A percentile compares a stretch with the other conserved stretches of the same genome.
phyloP scores from a whole-genome alignment of 2,888 invertebrate genomes.

The Acrobasis suavella region DNA sequence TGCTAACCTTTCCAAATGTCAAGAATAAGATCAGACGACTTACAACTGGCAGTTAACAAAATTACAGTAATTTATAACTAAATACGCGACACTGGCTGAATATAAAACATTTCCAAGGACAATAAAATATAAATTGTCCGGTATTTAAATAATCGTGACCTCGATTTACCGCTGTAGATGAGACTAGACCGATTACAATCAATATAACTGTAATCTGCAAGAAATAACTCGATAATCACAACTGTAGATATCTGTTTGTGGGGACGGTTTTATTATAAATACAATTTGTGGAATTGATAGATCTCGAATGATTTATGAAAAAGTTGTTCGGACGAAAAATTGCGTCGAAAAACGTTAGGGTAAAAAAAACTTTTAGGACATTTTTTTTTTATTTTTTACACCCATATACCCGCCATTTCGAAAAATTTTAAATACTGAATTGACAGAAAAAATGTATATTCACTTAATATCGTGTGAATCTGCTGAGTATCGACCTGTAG shows the following conservation, averaged over 20 bases:
- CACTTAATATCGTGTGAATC: too few species aligned
- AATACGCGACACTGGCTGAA: constrained; percentile 4
- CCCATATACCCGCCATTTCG: too few species aligned
- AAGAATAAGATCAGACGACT: not conserved
- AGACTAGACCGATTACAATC: constrained; percentile 7
- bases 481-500: too few species aligned
- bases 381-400: too few species aligned
- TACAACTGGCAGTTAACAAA: not conserved
- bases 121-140: not conserved
- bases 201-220: constrained; percentile 12
- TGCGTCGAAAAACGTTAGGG: too few species aligned
- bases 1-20: constrained; percentile 13
- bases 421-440: too few species aligned
- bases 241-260: constrained; percentile 1
- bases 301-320: too few species aligned
- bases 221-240: constrained; percentile 5
- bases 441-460: too few species aligned
- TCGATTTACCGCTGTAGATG: constrained; percentile 6
- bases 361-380: too few species aligned
- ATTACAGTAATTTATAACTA: constrained; percentile 5
- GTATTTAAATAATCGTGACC: constrained; percentile 14
- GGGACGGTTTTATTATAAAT: not conserved
- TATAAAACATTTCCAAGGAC: not conserved
- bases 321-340: too few species aligned
- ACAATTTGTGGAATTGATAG: not conserved